These are phyloP conservation scores for Thymelicus acteon DNA, from an alignment of 2,888 invertebrate species.

Conservation along the genomic window DNA sequence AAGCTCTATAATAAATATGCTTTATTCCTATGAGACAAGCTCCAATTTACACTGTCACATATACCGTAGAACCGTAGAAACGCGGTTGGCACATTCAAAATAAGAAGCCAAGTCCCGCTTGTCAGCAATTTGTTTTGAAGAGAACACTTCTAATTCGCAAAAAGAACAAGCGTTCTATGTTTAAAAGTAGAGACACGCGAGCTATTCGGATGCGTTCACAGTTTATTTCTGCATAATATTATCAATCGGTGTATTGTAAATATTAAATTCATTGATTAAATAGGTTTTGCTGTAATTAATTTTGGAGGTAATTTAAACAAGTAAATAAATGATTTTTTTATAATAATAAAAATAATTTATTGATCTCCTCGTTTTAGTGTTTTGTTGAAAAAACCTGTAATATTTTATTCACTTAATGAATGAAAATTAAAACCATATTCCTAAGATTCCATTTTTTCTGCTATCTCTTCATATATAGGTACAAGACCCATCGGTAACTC, in stretches of 20 bases:
- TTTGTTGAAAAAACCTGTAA: no score
- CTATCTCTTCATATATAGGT: no score
- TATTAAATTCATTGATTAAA: no score
- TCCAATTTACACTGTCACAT: constrained; percentile 41
- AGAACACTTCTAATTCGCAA: constrained; percentile 83
- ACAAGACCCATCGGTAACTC: no score
- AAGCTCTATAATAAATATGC: constrained; percentile 36
- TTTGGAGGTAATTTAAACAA: no score
- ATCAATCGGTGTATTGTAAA: neutral
- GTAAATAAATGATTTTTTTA: no score
- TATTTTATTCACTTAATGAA: no score
- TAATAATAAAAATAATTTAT: no score
- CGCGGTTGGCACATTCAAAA: constrained; percentile 72
- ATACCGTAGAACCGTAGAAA: constrained; percentile 17
- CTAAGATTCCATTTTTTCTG: no score
- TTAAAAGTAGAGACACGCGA: constrained; percentile 82
- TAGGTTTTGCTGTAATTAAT: no score
- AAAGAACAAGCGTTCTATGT: constrained; percentile 79
- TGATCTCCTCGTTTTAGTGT: no score
- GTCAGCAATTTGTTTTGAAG: constrained; percentile 84
- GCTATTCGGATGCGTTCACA: constrained; percentile 41
- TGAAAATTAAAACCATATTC: no score
- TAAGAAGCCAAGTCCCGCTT: constrained; percentile 76
- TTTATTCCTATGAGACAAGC: constrained; percentile 42
- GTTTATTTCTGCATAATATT: neutral